These are phyloP conservation scores for Sebastes matsubarae DNA, from an alignment of 2,797 vertebrate genomes.

Conservation along the genomic window DNA sequence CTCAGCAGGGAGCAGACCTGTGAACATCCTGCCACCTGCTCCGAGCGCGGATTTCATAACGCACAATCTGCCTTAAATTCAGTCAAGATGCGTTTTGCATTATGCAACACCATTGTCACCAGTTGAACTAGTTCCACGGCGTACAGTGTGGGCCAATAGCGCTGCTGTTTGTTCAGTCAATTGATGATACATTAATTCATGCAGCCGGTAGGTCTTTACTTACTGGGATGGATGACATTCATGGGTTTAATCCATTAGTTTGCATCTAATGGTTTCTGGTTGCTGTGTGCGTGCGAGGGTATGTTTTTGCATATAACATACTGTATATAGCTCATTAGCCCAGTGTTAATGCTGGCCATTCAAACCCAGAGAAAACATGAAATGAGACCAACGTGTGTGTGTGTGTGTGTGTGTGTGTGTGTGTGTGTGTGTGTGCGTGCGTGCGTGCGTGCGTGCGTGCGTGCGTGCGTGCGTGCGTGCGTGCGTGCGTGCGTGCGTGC, in stretches of 20 bases:
- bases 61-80: not conserved
- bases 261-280: not conserved
- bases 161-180: not conserved
- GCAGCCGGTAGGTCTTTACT: not conserved
- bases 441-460: constrained; percentile 2
- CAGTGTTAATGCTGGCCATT: not conserved
- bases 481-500: too few species aligned
- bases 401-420: too few species aligned
- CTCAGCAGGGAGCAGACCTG: constrained; percentile 14
- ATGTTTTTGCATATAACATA: not conserved
- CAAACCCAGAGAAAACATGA: not conserved
- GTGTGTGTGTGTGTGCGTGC: not conserved
- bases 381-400: constrained; percentile 14
- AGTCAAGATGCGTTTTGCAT: constrained; percentile 7
- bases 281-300: not conserved
- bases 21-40: not conserved
- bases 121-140: constrained; percentile 6
- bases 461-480: not conserved
- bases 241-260: not conserved
- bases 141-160: not conserved
- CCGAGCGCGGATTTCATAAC: not conserved
- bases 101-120: not conserved
- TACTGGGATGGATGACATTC: not conserved
- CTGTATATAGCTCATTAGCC: not conserved
- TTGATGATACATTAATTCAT: not conserved